Evolutionary conservation across 2,113 vertebrate species (phyloP).

Genomic region (Stercorarius parasiticus): DNA sequence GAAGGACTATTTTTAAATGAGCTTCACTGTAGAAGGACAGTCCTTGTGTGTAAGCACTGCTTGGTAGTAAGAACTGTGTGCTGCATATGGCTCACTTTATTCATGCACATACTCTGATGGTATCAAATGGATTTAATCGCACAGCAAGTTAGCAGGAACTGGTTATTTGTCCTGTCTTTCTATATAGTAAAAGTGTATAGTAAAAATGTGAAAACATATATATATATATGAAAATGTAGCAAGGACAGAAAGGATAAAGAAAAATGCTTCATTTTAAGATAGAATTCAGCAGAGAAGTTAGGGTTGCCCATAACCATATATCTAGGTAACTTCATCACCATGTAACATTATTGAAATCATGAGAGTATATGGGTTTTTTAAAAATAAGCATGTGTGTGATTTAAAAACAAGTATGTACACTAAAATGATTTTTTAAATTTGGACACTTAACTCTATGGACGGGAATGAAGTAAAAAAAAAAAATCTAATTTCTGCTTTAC

Average conservation of each 20-base stretch:
- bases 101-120: background rate
- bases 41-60: background rate
- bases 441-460: background rate
- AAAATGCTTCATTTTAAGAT: background rate
- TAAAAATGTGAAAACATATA: background rate
- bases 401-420: background rate
- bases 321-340: background rate
- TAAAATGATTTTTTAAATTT: background rate
- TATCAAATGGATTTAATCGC: background rate
- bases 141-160: background rate
- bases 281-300: background rate
- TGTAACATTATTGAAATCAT: background rate
- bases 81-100: background rate
- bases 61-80: background rate
- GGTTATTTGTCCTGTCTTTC: background rate
- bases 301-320: rapidly evolving
- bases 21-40: background rate
- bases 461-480: background rate
- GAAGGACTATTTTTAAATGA: background rate
- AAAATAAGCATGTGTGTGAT: background rate
- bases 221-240: background rate
- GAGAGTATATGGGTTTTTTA: background rate
- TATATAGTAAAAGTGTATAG: background rate
- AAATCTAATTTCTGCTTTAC: background rate
- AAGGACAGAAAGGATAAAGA: background rate